Conservation (phyloP, 2,113 vertebrate species). For the Conger conger region DNA sequence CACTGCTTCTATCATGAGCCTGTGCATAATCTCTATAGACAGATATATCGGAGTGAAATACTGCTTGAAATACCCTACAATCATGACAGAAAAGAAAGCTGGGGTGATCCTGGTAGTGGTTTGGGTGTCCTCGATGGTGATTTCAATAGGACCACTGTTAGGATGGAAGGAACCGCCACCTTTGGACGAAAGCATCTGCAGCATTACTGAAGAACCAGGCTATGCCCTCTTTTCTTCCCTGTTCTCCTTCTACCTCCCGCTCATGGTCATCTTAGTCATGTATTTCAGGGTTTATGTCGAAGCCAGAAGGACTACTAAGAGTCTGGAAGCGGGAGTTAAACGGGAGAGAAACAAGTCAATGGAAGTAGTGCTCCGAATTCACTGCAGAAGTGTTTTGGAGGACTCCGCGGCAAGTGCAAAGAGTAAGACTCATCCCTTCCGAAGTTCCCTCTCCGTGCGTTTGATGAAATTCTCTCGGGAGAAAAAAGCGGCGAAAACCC, state of each 20-base stretch:
- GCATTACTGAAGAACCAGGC: constrained; percentile 92
- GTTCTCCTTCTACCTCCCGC: constrained; percentile 96
- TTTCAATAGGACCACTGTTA: constrained; percentile 92
- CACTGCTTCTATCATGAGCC: constrained; percentile 96
- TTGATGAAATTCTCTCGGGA: constrained; percentile 97
- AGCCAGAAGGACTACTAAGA: constrained; percentile 89
- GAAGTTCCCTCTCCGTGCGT: constrained; percentile 90
- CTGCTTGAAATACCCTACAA: constrained; percentile 93
- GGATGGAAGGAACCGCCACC: constrained; percentile 97
- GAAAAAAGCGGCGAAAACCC: constrained; percentile 96
- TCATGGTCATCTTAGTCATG: constrained; percentile 93
- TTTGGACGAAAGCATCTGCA: constrained; percentile 82
- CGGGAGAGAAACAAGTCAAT: constrained; percentile 86
- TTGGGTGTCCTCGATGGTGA: constrained; percentile 88
- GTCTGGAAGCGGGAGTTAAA: constrained; percentile 93
- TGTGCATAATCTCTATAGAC: constrained; percentile 96
- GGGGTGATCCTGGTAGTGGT: constrained; percentile 83
- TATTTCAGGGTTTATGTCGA: constrained; percentile 95
- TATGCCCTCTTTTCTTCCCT: constrained; percentile 97
- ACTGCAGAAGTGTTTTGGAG: constrained; percentile 81
- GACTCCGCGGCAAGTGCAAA: constrained; percentile 73
- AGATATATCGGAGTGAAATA: constrained; percentile 94
- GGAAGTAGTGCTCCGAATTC: constrained; percentile 93
- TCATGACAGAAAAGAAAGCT: constrained; percentile 92
- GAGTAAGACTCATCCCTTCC: constrained; percentile 80